Evolutionary conservation across 2,888 invertebrate genomes (phyloP).

Genomic region (Oxyteleia sp.): DNA sequence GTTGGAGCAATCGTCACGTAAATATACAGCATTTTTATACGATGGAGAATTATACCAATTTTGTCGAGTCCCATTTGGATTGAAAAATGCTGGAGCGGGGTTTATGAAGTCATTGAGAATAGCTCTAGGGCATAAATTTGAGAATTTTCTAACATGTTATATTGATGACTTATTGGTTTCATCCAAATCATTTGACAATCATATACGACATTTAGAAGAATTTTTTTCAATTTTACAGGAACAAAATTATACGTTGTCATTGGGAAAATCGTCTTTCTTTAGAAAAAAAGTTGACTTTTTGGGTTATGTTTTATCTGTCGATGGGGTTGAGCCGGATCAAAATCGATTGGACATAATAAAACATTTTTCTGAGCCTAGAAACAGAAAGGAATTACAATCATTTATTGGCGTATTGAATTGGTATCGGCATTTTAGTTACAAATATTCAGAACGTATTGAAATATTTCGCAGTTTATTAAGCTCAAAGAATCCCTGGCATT

Average conservation of each 20-base stretch:
- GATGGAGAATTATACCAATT: no score
- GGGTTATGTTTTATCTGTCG: slow-evolving; percentile 2
- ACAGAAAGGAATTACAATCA: slow-evolving; percentile 10
- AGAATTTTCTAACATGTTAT: slow-evolving; percentile 2
- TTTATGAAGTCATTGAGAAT: neutral
- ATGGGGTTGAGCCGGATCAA: slow-evolving; percentile 1
- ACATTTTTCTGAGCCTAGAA: slow-evolving; percentile 3
- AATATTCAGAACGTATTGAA: slow-evolving; percentile 11
- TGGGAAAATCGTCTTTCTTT: neutral
- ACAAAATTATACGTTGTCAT: neutral
- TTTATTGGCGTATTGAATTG: slow-evolving; percentile 8
- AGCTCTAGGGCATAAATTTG: slow-evolving; percentile 4
- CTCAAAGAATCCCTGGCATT: neutral
- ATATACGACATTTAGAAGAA: neutral
- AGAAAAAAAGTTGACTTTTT: neutral
- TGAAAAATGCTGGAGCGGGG: no score
- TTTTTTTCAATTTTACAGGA: slow-evolving; percentile 3
- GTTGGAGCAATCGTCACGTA: no score
- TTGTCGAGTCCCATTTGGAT: no score
- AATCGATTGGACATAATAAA: neutral
- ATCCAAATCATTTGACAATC: slow-evolving; percentile 1
- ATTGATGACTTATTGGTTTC: slow-evolving; percentile 16
- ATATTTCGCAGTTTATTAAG: slow-evolving; percentile 10
- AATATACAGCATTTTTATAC: no score
- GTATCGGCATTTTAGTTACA: slow-evolving; percentile 6